Conservation (phyloP, 2,113 vertebrate species). For the Myanophis thanlyinensis region DNA sequence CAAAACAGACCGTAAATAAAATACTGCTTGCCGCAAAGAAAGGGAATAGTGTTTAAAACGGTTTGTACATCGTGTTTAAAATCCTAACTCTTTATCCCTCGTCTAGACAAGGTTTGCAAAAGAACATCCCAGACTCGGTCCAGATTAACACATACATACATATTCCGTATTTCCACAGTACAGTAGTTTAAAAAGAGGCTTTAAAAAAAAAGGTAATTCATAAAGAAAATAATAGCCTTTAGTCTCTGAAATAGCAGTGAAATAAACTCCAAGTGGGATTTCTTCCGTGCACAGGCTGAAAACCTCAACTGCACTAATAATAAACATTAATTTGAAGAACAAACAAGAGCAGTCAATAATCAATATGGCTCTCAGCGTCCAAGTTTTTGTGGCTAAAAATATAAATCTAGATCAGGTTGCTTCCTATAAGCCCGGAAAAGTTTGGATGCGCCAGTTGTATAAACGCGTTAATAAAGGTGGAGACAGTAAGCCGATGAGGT, state of each 20-base stretch:
- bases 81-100: neutral
- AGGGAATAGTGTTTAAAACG: neutral
- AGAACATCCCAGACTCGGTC: neutral
- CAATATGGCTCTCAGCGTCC: neutral
- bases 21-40: neutral
- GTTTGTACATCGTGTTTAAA: neutral
- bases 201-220: neutral
- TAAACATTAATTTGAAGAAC: neutral
- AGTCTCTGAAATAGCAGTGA: neutral
- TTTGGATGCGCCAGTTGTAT: neutral
- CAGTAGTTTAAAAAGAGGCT: neutral
- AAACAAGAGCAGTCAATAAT: neutral
- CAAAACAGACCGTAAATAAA: neutral
- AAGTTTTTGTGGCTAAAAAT: neutral
- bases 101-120: conserved; percentile 8
- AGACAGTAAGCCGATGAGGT: neutral
- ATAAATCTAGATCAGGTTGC: neutral
- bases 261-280: neutral
- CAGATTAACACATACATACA: neutral
- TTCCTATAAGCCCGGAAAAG: neutral
- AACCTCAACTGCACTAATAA: neutral
- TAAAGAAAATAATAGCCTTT: neutral
- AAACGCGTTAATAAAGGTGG: neutral
- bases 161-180: neutral
- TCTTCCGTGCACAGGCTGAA: neutral